Evolutionary conservation across 2,113 vertebrate species (phyloP), one percentile per base, ranked within the genome.

Genomic region (Megalops atlanticus): DNA sequence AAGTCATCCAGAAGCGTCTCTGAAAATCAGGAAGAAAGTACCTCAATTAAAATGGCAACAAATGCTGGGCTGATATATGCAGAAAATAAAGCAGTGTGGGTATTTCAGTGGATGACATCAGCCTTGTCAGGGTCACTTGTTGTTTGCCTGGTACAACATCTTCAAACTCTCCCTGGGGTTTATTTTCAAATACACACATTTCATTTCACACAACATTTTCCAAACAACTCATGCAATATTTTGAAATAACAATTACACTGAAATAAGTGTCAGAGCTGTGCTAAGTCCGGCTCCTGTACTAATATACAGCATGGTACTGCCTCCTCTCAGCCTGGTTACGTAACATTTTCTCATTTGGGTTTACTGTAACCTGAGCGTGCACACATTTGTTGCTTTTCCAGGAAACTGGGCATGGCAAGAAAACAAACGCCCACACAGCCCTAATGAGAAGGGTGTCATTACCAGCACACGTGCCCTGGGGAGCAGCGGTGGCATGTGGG

Each of bases 1-100:
- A 99, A 98, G 89, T 99, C 98, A 89, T 99, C 96, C 83, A 98
- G 93, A 40, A 98, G 96, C 36, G 92, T 96, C 84, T 97, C 97
- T 99, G 94, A 80, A 92, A 91, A 90, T 54, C 84, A 76, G 86
- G 83, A 89, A 83, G 81, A 69, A 35, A 41, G 27, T 38, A 71
- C 39, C 7, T 47, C 3, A 54, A n/a, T n/a, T 58, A 58, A 58
- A 58, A 58, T 58, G 52, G 21, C 52, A 64, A n/a, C n/a, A n/a
- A n/a, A n/a, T n/a, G n/a, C n/a, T n/a, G n/a, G n/a, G n/a, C n/a
- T n/a, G n/a, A n/a, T n/a, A n/a, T n/a, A n/a, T n/a, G n/a, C n/a
- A n/a, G n/a, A n/a, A n/a, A n/a, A n/a, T n/a, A n/a, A n/a, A n/a
- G n/a, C n/a, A n/a, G n/a, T n/a, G n/a, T n/a, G n/a, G n/a, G n/a